Base-by-base conservation (phyloP, 1,140 invertebrate species). In the Colletes gigas region DNA sequence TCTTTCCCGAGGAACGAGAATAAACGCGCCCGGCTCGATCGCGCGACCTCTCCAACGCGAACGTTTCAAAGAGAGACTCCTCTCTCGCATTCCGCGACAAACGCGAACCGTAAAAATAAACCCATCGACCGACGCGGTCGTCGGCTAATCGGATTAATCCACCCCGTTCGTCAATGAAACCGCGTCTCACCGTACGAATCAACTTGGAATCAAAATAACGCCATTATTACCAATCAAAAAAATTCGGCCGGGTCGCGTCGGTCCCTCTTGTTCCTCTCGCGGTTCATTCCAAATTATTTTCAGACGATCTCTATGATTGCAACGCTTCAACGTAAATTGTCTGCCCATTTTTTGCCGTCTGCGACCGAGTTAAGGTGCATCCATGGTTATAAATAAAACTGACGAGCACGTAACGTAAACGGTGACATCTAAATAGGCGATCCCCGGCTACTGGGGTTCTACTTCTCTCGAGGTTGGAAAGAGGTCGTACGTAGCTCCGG, bases 101-200 rank as follows among this genome's bases (percentile, higher is more conserved):
- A 50, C 44, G 10, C 19, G 47, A 21, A 68, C 30, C 44, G 47
- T 19, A 12, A 68, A 54, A 68, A 68, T 68, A 68, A 68, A 68
- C 44, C 39, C 50, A 10, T 30, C 41, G 50, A 14, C 2, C 50
- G 39, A 41, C 62, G 12, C 15, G 14, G 9, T 52, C 19, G 47
- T 4, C 9, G 4, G 0, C 1, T 68, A 68, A 68, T 68, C 50
- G 66, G 50, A 68, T 68, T 68, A 67, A 67, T 30, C 5, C 10
- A 47, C 6, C 10, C 10, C n/a, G 17, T 47, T 0, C n/a, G 5
- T 1, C 44, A 17, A 68, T 21, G 41, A 44, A 12, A 21, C 8
- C 8, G 19, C 17, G 62, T 30, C 8, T 19, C 3, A 8, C 44
- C 65, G 44, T 52, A 21, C 47, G 9, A 52, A 30, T 50, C 10